Conservation (phyloP, 2,888 invertebrate genomes). For the Papilio protenor region DNA sequence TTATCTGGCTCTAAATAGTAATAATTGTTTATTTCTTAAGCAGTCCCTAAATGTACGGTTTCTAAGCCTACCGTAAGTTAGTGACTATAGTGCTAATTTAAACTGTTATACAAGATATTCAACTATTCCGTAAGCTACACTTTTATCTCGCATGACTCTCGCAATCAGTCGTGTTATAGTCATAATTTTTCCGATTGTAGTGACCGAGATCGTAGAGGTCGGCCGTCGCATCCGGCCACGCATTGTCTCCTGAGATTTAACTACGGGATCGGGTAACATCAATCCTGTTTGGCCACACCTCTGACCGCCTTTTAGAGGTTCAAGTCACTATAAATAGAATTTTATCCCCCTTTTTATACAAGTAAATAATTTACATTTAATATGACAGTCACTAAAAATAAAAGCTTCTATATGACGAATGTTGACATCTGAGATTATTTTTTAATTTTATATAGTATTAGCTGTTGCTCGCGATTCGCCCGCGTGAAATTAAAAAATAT, state of each 20-base stretch:
- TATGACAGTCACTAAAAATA: too few species aligned
- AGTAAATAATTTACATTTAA: not conserved
- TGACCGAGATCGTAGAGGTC: conserved; percentile 54
- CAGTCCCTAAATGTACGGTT: too few species aligned
- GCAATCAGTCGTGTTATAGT: conserved; percentile 21
- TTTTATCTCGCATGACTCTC: not conserved
- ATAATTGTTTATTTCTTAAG: too few species aligned
- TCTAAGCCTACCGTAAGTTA: too few species aligned
- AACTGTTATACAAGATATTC: not conserved
- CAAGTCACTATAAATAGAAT: conserved; percentile 3
- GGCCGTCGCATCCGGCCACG: conserved; percentile 64
- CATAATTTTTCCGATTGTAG: conserved; percentile 26
- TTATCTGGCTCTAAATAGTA: too few species aligned
- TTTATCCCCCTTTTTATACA: not conserved
- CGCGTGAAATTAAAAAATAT: too few species aligned
- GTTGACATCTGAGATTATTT: not conserved
- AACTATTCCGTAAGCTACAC: not conserved
- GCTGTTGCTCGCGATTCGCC: too few species aligned
- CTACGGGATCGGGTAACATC: conserved; percentile 60
- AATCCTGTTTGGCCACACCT: conserved; percentile 55
- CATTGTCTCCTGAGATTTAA: conserved; percentile 66
- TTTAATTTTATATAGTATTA: too few species aligned
- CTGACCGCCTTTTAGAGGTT: conserved; percentile 54
- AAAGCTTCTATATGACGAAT: conserved; percentile 21
- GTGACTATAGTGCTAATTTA: not conserved